Base-by-base conservation (phyloP, 2,797 vertebrate species). In the Botia kubotai region DNA sequence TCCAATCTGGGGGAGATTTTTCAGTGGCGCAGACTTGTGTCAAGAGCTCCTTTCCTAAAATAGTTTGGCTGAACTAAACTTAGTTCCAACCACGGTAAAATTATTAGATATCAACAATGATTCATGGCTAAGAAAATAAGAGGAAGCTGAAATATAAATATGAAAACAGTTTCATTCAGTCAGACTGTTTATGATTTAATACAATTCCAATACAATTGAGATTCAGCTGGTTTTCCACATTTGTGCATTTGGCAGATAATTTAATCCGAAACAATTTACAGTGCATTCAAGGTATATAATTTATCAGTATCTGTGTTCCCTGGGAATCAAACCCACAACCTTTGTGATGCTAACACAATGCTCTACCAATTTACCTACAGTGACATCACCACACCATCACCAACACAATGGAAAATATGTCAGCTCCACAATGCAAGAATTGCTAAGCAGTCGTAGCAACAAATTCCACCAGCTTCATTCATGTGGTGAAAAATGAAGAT, bases 1-100 rank as follows among this genome's bases (percentile, higher is more conserved):
- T 83, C 81, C 72, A 81, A 84, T 86, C 84, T 75, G 82, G 75
- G 74, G 73, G 60, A 73, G 72, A 86, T 82, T 86, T 80, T 86
- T 75, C 83, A 81, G 78, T 75, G 83, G 77, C 58, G 60, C 81
- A 87, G 83, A 62, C 78, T 50, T 81, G 72, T 76, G 81, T 77
- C 77, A 71, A 83, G 78, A 83, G 75, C 83, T 58, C 21, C 68
- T 53, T 85, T 74, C 73, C 65, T 63, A 82, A 84, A 86, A 86
- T 86, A 82, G 81, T 77, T 70, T 11, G 66, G 43, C 63, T 72
- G 81, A 73, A 83, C 82, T 62, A 71, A 70, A 77, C 67, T 68
- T 77, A 39, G 66, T 75, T 76, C 53, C 76, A 82, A 66, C 52
- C 77, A 72, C 73, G 62, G 52, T 10, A 8, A 78, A 80, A 69